Conservation (phyloP, 2,888 invertebrate species). For the Agonum fuliginosum region DNA sequence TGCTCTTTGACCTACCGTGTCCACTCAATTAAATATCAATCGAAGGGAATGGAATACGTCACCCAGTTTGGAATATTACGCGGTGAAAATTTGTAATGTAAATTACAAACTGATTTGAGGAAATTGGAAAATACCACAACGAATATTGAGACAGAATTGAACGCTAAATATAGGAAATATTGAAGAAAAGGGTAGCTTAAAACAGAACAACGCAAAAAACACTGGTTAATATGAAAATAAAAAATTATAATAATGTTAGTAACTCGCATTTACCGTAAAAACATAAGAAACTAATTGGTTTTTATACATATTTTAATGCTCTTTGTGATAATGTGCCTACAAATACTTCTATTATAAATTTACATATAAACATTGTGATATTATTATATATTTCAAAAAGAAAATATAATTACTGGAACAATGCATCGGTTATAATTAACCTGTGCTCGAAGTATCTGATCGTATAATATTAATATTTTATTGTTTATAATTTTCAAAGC, state of each 20-base stretch:
- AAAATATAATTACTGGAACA: constrained; percentile 47
- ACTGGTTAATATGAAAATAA: too few relatives aligned
- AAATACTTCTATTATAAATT: constrained; percentile 52
- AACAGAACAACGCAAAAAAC: neutral
- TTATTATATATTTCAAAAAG: constrained; percentile 40
- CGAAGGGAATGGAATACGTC: constrained; percentile 20
- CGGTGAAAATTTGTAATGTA: constrained; percentile 1
- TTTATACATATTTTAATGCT: constrained; percentile 31
- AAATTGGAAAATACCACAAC: constrained; percentile 14
- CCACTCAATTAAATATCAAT: constrained; percentile 44
- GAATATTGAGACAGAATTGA: neutral
- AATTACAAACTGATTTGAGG: constrained; percentile 1
- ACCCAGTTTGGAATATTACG: constrained; percentile 11
- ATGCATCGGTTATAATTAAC: constrained; percentile 2
- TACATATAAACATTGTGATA: constrained; percentile 57
- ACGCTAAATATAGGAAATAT: neutral
- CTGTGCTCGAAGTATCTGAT: neutral
- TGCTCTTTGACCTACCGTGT: constrained; percentile 46
- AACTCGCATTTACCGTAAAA: neutral
- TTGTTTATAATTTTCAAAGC: constrained; percentile 5
- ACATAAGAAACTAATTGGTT: neutral
- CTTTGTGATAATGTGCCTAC: constrained; percentile 51
- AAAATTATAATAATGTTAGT: too few relatives aligned
- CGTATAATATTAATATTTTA: constrained; percentile 31
- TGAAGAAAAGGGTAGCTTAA: neutral